Evolutionary conservation across 1,140 invertebrate species (phyloP).

Genomic region (Rhopalosiphum padi): DNA sequence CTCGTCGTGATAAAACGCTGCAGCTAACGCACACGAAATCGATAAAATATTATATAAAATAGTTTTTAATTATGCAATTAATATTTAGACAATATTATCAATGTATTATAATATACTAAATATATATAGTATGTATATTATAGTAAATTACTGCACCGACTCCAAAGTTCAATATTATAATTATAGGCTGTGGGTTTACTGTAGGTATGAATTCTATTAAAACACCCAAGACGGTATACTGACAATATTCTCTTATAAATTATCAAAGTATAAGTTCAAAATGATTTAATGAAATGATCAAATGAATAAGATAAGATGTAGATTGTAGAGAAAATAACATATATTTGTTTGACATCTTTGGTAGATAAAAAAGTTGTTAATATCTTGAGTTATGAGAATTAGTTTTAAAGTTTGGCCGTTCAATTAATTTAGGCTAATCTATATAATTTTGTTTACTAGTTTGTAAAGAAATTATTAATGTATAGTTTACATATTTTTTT

Average conservation of each 20-base stretch:
- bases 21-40: neutral
- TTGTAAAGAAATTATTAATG: too few species aligned
- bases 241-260: neutral
- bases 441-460: too few species aligned
- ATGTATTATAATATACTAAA: too few species aligned
- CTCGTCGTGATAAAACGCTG: neutral
- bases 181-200: neutral
- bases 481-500: too few species aligned
- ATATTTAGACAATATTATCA: too few species aligned
- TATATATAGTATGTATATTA: neutral
- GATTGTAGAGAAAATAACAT: too few species aligned
- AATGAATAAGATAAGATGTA: too few species aligned
- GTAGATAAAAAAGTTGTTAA: too few species aligned
- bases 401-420: too few species aligned
- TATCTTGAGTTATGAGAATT: too few species aligned
- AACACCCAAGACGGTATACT: neutral
- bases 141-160: neutral
- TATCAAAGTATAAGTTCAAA: neutral
- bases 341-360: too few species aligned
- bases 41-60: constrained; percentile 3
- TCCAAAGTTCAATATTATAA: constrained; percentile 9
- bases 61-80: neutral
- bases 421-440: too few species aligned
- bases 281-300: neutral
- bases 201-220: neutral